A percentile compares a stretch with the other conserved stretches of the same genome.
Conservation (phyloP, 2,888 invertebrate genomes). For the Galerucella nymphaeae region DNA sequence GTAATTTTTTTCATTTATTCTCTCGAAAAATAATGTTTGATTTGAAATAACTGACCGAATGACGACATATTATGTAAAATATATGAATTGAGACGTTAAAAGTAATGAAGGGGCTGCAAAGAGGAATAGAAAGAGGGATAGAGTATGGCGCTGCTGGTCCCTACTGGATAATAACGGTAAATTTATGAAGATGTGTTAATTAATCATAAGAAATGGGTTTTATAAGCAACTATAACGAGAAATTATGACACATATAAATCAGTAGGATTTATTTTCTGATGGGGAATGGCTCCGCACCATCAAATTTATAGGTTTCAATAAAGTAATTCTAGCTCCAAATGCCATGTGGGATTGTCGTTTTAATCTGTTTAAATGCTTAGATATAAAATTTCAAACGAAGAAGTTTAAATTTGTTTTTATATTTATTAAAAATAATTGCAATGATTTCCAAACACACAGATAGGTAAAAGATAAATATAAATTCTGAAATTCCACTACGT, state of each 20-base stretch:
- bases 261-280: constrained; percentile 42
- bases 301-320: constrained; percentile 45
- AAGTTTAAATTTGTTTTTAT: constrained; percentile 33
- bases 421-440: constrained; percentile 16
- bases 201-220: constrained; percentile 54
- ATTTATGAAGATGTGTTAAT: constrained; percentile 59
- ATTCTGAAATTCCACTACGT: too few relatives aligned
- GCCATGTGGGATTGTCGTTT: constrained; percentile 23
- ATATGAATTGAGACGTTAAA: constrained; percentile 13
- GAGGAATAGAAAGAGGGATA: constrained; percentile 29
- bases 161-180: constrained; percentile 53
- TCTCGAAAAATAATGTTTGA: too few relatives aligned
- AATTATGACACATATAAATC: constrained; percentile 48
- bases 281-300: constrained; percentile 34
- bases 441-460: too few relatives aligned
- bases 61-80: constrained; percentile 20
- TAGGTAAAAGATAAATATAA: too few relatives aligned
- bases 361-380: constrained; percentile 21
- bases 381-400: background rate
- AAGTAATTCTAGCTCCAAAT: constrained; percentile 20
- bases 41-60: too few relatives aligned
- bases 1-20: too few relatives aligned
- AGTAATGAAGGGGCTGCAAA: background rate
- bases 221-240: constrained; percentile 46
- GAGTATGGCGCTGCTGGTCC: constrained; percentile 46